Evolutionary conservation across 2,113 vertebrate species (phyloP).

Genomic region (Petroica traversi): DNA sequence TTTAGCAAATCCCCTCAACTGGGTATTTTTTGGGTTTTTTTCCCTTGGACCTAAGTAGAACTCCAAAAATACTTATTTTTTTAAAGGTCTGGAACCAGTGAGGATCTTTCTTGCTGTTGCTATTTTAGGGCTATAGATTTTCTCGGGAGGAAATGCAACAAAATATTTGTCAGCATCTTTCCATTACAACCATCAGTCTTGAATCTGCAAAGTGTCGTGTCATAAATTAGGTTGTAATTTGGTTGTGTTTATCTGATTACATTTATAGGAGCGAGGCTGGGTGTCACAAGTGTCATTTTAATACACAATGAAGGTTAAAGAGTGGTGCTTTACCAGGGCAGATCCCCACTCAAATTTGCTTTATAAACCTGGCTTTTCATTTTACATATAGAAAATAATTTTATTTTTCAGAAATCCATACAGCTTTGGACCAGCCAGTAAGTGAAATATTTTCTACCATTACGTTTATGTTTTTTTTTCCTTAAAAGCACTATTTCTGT

Average conservation of each 20-base stretch:
- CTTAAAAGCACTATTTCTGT: slow-evolving; percentile 9
- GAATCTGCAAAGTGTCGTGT: background rate
- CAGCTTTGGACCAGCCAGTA: background rate
- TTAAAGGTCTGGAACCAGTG: background rate
- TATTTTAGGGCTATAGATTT: background rate
- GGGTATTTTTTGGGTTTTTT: background rate
- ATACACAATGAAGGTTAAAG: background rate
- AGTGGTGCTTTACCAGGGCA: background rate
- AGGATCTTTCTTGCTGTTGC: background rate
- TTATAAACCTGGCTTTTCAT: background rate
- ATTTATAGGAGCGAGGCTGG: fast-evolving
- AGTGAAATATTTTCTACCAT: slow-evolving; percentile 8
- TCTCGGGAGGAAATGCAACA: background rate
- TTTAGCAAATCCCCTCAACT: background rate
- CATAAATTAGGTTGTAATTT: background rate
- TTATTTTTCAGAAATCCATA: background rate
- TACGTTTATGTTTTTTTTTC: background rate
- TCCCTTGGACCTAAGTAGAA: background rate
- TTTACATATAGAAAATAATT: background rate
- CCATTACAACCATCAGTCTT: background rate
- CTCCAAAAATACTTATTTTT: background rate
- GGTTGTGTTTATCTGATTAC: background rate
- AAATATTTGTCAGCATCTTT: background rate
- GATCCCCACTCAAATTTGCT: background rate
- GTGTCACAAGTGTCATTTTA: background rate